These are phyloP conservation scores for Agrypnia vestita DNA, from an alignment of 1,140 invertebrate genomes.

Conservation along the genomic window DNA sequence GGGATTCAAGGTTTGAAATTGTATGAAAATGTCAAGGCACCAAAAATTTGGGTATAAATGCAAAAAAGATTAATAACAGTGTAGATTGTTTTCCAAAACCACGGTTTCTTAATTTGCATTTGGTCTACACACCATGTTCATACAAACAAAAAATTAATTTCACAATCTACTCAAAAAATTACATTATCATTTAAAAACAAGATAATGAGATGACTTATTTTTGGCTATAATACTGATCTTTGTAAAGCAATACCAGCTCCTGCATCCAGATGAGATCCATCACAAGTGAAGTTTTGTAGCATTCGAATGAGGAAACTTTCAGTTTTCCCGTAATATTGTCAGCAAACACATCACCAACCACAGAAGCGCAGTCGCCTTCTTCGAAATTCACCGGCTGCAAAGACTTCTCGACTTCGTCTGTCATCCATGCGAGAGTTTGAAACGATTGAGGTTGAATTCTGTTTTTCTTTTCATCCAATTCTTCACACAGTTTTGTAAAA, in stretches of 20 bases:
- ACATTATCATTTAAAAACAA: too few relatives aligned
- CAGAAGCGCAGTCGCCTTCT: constrained; percentile 27
- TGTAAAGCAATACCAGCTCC: constrained; percentile 13
- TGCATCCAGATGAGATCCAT: constrained; percentile 25
- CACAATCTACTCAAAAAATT: too few relatives aligned
- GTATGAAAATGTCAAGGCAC: too few relatives aligned
- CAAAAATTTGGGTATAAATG: too few relatives aligned
- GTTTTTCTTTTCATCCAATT: constrained; percentile 2
- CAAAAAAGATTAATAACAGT: too few relatives aligned
- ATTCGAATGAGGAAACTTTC: neutral
- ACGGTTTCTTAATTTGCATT: too few relatives aligned
- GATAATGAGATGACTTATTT: neutral
- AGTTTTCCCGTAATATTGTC: constrained; percentile 2
- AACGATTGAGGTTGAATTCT: neutral
- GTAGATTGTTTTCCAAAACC: too few relatives aligned
- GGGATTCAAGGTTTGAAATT: too few relatives aligned
- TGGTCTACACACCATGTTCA: too few relatives aligned
- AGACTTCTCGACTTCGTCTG: neutral
- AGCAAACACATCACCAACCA: constrained; percentile 12
- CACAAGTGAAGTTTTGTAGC: constrained; percentile 5
- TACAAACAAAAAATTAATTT: too few relatives aligned
- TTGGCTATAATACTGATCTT: constrained; percentile 8
- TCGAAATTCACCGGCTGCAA: neutral
- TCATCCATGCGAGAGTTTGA: constrained; percentile 28
- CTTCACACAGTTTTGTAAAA: neutral